Percentiles rank a stretch among this genome's conserved stretches.
These are phyloP conservation scores for Labrus mixtus DNA, from an alignment of 2,113 vertebrate species.

Conservation along the genomic window DNA sequence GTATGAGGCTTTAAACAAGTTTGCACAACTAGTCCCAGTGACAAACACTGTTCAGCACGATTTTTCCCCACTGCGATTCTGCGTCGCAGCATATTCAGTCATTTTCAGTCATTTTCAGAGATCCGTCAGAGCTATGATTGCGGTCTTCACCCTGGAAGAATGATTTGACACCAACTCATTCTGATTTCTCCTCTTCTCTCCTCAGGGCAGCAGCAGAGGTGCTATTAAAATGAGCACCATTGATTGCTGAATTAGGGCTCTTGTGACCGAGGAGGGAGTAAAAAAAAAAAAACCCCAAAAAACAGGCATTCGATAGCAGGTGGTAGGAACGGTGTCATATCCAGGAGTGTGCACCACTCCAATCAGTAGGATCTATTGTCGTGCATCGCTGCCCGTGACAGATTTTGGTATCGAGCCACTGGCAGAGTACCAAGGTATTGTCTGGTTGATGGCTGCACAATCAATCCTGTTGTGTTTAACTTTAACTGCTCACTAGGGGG, in stretches of 20 bases:
- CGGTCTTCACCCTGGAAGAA: conserved; percentile 49
- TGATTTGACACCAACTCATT: conserved; percentile 43
- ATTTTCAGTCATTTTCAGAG: conserved; percentile 36
- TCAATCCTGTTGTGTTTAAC: conserved; percentile 59
- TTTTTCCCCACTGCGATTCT: background rate
- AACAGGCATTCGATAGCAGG: conserved; percentile 72
- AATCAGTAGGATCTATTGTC: conserved; percentile 82
- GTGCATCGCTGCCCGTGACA: conserved; percentile 78
- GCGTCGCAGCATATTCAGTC: conserved; percentile 1
- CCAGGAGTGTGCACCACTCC: conserved; percentile 74
- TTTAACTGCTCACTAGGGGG: conserved; percentile 75
- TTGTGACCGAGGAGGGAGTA: conserved; percentile 67
- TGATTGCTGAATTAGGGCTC: conserved; percentile 77
- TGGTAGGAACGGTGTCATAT: conserved; percentile 68
- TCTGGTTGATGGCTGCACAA: conserved; percentile 73
- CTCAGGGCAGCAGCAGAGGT: conserved; percentile 51
- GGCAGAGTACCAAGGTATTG: conserved; percentile 79
- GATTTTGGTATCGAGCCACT: conserved; percentile 79
- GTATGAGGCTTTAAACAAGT: conserved; percentile 13
- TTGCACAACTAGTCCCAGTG: conserved; percentile 17
- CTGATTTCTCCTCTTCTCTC: conserved; percentile 53
- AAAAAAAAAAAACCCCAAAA: conserved; percentile 74
- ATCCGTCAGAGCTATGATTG: conserved; percentile 49
- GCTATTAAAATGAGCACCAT: conserved; percentile 77
- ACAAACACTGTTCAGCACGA: background rate